phyloP scores from a whole-genome alignment of 2,113 vertebrate species.

The Connochaetes taurinus region DNA sequence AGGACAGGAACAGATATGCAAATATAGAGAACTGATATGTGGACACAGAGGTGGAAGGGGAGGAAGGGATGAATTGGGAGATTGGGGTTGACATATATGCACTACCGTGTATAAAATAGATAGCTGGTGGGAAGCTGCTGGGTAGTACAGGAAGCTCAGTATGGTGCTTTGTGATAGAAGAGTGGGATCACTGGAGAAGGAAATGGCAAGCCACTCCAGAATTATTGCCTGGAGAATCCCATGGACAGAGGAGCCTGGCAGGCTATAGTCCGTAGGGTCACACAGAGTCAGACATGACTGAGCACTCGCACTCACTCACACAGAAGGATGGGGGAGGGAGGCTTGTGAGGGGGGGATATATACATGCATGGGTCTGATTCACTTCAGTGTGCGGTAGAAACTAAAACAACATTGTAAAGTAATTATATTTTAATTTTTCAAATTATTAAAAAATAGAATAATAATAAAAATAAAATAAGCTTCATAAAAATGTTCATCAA shows the following conservation, averaged over 20 bases:
- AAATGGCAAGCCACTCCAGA: not conserved
- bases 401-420: not conserved
- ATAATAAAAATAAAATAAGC: not conserved
- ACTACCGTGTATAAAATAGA: accelerated
- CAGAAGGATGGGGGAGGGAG: not conserved
- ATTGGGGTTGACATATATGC: not conserved
- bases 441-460: not conserved
- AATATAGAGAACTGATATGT: not conserved
- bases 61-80: not conserved
- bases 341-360: too few relatives aligned
- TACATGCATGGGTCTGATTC: not conserved
- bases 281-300: not conserved
- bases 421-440: not conserved
- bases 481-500: not conserved
- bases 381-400: not conserved
- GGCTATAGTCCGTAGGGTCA: accelerated
- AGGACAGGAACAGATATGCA: not conserved
- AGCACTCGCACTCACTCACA: not conserved
- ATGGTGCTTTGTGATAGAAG: not conserved
- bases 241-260: not conserved
- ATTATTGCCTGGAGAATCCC: not conserved
- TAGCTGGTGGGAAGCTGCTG: not conserved
- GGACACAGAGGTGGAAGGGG: not conserved
- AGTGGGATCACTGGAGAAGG: not conserved
- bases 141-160: not conserved